These are phyloP conservation scores for Melanotaenia maccullochi DNA, from an alignment of 2,797 vertebrate species.

Conservation along the genomic window DNA sequence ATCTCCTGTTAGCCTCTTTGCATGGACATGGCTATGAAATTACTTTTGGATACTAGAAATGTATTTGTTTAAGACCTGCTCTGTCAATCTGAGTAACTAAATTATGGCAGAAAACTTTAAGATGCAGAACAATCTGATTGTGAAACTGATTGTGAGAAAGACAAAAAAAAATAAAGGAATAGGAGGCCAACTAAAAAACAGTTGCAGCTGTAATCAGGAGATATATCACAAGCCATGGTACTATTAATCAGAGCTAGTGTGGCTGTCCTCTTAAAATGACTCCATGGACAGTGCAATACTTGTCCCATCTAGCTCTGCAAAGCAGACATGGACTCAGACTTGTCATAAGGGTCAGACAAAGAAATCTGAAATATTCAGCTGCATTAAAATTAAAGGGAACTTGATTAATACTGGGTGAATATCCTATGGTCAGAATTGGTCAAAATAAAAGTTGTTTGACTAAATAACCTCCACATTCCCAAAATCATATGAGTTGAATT, in stretches of 20 bases:
- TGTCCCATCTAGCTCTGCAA: background rate
- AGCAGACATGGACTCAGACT: background rate
- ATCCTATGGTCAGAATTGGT: too few species aligned
- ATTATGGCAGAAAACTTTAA: background rate
- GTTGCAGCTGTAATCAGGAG: slow-evolving; percentile 10
- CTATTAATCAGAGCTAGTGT: slow-evolving; percentile 3
- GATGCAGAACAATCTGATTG: background rate
- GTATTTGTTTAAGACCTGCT: background rate
- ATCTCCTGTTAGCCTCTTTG: background rate
- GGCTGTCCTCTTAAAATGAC: background rate
- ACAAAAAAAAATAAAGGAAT: background rate
- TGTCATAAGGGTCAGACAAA: background rate
- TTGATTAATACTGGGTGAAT: background rate
- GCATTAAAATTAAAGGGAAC: background rate
- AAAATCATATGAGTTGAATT: too few species aligned
- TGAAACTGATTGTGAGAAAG: background rate
- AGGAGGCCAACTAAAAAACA: slow-evolving; percentile 2
- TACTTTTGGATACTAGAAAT: background rate
- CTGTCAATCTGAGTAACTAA: too few species aligned
- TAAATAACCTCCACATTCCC: too few species aligned
- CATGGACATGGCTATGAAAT: background rate
- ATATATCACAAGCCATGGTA: background rate
- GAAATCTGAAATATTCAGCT: background rate
- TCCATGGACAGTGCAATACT: background rate
- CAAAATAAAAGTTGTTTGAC: too few species aligned